Conservation (phyloP, 2,797 vertebrate genomes). For the Nyctalus aviator region DNA sequence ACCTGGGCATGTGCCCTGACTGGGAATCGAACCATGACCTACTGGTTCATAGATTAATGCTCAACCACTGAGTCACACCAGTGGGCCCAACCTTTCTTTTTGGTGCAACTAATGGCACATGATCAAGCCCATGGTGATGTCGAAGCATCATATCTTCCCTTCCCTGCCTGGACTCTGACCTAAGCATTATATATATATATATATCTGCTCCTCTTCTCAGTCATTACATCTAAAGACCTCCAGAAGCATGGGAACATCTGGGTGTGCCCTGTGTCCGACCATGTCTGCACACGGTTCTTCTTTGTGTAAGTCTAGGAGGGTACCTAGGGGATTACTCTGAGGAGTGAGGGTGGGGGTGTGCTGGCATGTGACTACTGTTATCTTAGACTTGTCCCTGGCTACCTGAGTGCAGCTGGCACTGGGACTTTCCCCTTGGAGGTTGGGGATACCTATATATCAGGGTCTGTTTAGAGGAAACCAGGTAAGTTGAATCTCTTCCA, state of each 20-base stretch:
- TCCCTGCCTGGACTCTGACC: background rate
- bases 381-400: background rate
- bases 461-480: constrained; percentile 22
- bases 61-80: no score
- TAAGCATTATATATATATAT: rapidly evolving
- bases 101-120: background rate
- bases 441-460: background rate
- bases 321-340: background rate
- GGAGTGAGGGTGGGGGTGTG: background rate
- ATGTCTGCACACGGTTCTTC: constrained; percentile 99
- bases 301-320: constrained; percentile 94
- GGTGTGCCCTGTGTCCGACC: constrained; percentile 99
- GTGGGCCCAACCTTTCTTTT: background rate
- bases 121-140: background rate
- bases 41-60: no score
- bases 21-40: no score
- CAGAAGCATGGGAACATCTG: constrained; percentile 99
- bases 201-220: constrained; percentile 84
- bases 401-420: background rate
- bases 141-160: background rate
- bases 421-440: background rate
- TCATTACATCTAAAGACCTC: constrained; percentile 99
- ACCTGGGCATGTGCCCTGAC: no score
- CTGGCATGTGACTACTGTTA: background rate
- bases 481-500: background rate